Evolutionary conservation across 2,113 vertebrate genomes (phyloP).

Genomic region (Fulica atra): DNA sequence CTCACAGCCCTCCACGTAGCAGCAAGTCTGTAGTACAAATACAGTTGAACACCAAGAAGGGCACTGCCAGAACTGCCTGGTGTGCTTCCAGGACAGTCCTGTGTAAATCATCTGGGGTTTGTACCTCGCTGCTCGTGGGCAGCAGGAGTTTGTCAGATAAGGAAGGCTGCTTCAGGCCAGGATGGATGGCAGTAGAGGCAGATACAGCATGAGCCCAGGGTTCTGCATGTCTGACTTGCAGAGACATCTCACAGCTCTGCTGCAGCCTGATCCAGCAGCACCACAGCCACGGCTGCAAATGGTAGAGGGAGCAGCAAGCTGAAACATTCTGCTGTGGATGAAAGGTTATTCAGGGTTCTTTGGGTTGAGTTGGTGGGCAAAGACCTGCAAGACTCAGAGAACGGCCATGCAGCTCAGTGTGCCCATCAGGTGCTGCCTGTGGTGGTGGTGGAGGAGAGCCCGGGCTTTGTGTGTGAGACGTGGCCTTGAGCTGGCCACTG

Average conservation of each 20-base stretch:
- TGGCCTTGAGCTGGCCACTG: not conserved
- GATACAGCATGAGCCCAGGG: fast-evolving
- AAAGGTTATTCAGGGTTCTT: not conserved
- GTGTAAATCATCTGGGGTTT: not conserved
- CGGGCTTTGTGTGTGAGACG: fast-evolving
- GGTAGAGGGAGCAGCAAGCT: not conserved
- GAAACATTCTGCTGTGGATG: not conserved
- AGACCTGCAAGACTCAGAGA: not conserved
- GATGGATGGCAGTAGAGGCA: not conserved
- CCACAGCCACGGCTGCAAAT: not conserved
- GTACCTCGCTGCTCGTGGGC: fast-evolving
- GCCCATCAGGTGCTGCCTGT: not conserved
- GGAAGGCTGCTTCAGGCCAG: not conserved
- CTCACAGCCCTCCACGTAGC: fast-evolving
- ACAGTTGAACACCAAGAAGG: not conserved
- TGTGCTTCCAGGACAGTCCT: not conserved
- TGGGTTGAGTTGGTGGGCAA: not conserved
- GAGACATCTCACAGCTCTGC: not conserved
- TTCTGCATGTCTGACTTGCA: not conserved
- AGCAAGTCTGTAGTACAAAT: not conserved
- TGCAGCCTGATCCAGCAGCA: not conserved
- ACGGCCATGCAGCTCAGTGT: fast-evolving
- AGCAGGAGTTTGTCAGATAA: fast-evolving
- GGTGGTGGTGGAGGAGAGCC: not conserved
- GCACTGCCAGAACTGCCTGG: not conserved